Evolutionary conservation across 2,113 vertebrate genomes (phyloP).

Genomic region (Carassius gibelio): DNA sequence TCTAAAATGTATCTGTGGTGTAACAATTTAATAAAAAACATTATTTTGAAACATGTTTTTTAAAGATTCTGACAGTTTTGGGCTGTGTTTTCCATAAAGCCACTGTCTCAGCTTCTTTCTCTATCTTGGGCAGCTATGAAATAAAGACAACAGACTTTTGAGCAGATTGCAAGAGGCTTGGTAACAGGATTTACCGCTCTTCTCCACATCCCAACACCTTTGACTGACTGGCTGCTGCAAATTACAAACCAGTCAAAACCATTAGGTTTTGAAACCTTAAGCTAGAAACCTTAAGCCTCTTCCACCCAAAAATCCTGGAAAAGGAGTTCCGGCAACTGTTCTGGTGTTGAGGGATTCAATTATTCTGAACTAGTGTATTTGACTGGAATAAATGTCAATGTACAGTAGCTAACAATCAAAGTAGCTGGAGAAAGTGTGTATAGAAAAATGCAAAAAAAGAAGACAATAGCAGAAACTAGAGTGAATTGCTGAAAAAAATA

Average conservation of each 20-base stretch:
- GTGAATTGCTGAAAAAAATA: neutral
- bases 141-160: neutral
- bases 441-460: neutral
- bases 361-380: neutral
- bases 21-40: neutral
- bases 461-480: neutral
- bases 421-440: neutral
- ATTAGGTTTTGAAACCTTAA: neutral
- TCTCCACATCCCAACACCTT: slow-evolving; percentile 27
- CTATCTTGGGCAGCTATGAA: neutral
- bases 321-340: neutral
- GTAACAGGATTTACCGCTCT: slow-evolving; percentile 41
- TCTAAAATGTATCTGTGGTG: no score
- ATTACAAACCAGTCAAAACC: slow-evolving; percentile 15
- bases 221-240: neutral
- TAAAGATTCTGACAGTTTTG: neutral
- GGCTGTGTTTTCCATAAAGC: neutral
- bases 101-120: neutral
- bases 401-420: neutral
- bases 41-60: neutral
- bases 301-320: neutral
- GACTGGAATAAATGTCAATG: neutral
- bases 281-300: slow-evolving; percentile 34
- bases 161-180: slow-evolving; percentile 13
- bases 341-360: neutral